phyloP scores from a whole-genome alignment of 2,797 vertebrate genomes.

The Gymnopithys bicolor region DNA sequence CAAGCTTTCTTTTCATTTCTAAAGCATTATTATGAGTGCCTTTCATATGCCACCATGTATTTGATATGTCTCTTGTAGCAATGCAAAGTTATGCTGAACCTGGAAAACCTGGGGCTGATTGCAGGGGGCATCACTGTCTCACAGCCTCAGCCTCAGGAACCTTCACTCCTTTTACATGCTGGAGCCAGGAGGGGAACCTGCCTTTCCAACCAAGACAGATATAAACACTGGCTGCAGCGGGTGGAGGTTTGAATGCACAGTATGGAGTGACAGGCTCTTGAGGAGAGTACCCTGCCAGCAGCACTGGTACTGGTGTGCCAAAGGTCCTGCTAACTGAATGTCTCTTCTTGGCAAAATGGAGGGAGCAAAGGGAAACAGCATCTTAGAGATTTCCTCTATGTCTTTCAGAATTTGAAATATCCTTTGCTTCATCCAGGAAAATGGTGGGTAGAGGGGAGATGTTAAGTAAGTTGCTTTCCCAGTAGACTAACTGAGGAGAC shows the following conservation, averaged over 20 bases:
- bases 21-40: neutral
- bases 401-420: neutral
- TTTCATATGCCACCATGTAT: neutral
- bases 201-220: neutral
- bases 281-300: neutral
- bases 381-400: neutral
- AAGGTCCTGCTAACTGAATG: neutral
- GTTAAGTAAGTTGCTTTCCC: neutral
- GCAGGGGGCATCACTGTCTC: neutral
- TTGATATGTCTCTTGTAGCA: neutral
- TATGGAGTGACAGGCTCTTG: neutral
- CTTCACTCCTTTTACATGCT: neutral
- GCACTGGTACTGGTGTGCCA: neutral
- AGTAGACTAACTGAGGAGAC: neutral
- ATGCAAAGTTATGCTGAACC: neutral
- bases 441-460: neutral
- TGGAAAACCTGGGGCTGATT: neutral
- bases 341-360: neutral
- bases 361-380: neutral
- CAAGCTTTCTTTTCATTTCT: neutral
- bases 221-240: neutral
- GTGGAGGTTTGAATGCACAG: neutral
- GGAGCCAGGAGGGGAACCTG: neutral
- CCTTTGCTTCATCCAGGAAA: neutral
- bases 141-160: neutral